A percentile compares a stretch with the other conserved stretches of the same genome.
These are phyloP conservation scores for Leptocoma aspasia DNA, from an alignment of 2,113 vertebrate genomes.

Conservation along the genomic window DNA sequence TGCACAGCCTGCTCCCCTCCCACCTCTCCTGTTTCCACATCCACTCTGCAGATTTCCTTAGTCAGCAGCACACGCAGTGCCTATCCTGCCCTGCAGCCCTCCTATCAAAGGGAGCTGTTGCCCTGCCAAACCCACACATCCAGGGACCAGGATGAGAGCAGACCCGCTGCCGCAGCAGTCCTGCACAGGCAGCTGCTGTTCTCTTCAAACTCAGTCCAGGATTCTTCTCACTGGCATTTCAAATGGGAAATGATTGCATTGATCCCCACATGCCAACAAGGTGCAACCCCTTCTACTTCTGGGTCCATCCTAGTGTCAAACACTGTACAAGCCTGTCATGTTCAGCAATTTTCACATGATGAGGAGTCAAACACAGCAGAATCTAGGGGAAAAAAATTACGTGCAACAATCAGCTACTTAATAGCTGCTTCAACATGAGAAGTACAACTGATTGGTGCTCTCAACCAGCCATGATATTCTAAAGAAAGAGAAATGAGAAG, in stretches of 20 bases:
- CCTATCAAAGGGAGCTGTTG: not conserved
- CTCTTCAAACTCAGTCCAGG: not conserved
- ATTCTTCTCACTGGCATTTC: not conserved
- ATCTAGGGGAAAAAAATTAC: constrained; percentile 27
- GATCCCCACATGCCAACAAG: not conserved
- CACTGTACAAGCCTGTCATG: not conserved
- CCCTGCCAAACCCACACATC: not conserved
- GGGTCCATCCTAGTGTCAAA: not conserved
- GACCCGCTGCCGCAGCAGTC: not conserved
- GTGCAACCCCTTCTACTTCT: not conserved
- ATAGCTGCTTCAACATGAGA: constrained; percentile 51
- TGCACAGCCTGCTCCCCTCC: not conserved
- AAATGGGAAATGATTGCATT: not conserved
- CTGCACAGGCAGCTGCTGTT: not conserved
- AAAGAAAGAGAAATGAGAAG: constrained; percentile 41
- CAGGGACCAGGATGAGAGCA: not conserved
- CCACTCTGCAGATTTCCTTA: not conserved
- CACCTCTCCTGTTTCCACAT: not conserved
- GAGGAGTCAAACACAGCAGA: not conserved
- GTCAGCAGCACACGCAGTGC: not conserved
- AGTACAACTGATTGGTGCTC: constrained; percentile 52
- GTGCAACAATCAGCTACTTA: constrained; percentile 51
- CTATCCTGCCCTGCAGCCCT: not conserved
- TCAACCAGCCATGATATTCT: constrained; percentile 49
- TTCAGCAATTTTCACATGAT: constrained; percentile 9